Evolutionary conservation across 37 sponge, comb jelly and placozoan species (phyloP).

Genomic region (Sycon ciliatum): DNA sequence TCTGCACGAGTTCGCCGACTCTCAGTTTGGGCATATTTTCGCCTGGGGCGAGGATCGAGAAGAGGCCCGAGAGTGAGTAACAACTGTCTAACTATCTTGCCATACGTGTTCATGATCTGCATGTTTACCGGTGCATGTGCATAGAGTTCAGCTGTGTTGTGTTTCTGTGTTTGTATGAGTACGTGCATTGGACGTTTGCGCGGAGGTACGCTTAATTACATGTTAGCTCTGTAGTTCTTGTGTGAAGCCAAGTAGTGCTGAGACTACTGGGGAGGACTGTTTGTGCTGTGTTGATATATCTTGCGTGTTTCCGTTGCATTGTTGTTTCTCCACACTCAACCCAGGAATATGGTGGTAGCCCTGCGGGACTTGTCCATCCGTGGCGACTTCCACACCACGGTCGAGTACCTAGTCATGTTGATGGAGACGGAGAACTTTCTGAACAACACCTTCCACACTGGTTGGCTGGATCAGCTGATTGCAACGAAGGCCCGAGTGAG

Average conservation of each 20-base stretch:
- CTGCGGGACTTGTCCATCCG: constrained; percentile 84
- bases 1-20: constrained; percentile 98
- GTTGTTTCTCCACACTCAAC: neutral
- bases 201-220: too few relatives aligned
- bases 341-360: constrained; percentile 93
- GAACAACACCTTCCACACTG: constrained; percentile 70
- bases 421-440: constrained; percentile 78
- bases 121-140: neutral
- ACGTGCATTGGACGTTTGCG: neutral
- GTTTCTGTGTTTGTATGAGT: neutral
- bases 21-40: constrained; percentile 97
- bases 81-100: neutral
- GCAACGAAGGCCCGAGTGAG: constrained; percentile 62
- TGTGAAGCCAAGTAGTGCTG: too few relatives aligned
- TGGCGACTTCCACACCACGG: constrained; percentile 93
- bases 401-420: constrained; percentile 87
- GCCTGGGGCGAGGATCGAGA: constrained; percentile 93
- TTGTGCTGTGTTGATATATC: too few relatives aligned
- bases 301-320: too few relatives aligned
- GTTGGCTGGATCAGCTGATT: constrained; percentile 92
- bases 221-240: too few relatives aligned
- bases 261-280: too few relatives aligned
- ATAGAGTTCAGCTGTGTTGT: neutral
- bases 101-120: neutral
- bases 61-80: constrained; percentile 67